Evolutionary conservation across 2,113 vertebrate species (phyloP).

Genomic region (Fregata magnificens): DNA sequence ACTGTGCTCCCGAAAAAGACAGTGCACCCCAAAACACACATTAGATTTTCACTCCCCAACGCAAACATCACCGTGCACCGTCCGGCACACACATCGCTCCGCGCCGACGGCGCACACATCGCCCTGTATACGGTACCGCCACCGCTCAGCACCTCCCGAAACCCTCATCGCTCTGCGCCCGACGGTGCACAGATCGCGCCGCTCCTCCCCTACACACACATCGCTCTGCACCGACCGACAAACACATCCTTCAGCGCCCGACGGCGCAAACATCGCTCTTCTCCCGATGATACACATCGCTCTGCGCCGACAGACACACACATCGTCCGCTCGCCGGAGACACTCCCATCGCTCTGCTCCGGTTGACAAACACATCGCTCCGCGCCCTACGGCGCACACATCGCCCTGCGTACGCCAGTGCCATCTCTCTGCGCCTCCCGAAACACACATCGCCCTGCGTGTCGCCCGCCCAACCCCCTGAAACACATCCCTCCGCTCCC

Average conservation of each 20-base stretch:
- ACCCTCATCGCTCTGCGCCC: too few relatives aligned
- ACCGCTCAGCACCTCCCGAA: not conserved
- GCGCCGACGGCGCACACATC: not conserved
- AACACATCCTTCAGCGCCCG: too few relatives aligned
- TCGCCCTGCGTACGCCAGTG: too few relatives aligned
- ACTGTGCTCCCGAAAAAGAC: not conserved
- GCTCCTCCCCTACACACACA: not conserved
- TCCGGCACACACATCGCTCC: fast-evolving
- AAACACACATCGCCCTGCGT: too few relatives aligned
- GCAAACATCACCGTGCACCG: fast-evolving
- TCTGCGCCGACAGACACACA: not conserved
- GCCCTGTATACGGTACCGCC: too few relatives aligned
- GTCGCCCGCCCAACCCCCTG: too few relatives aligned
- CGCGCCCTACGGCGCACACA: not conserved
- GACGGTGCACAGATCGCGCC: too few relatives aligned
- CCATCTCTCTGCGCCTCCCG: too few relatives aligned
- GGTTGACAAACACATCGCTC: not conserved
- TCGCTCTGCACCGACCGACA: not conserved
- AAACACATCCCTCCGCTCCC: too few relatives aligned
- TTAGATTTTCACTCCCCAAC: not conserved
- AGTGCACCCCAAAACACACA: fast-evolving
- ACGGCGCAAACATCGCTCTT: too few relatives aligned
- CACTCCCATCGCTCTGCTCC: too few relatives aligned
- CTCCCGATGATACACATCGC: too few relatives aligned
- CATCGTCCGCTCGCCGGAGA: not conserved